A percentile compares a stretch with the other conserved stretches of the same genome.
These are phyloP conservation scores for Taeniopygia guttata DNA, from an alignment of 2,797 vertebrate species.

Conservation along the genomic window DNA sequence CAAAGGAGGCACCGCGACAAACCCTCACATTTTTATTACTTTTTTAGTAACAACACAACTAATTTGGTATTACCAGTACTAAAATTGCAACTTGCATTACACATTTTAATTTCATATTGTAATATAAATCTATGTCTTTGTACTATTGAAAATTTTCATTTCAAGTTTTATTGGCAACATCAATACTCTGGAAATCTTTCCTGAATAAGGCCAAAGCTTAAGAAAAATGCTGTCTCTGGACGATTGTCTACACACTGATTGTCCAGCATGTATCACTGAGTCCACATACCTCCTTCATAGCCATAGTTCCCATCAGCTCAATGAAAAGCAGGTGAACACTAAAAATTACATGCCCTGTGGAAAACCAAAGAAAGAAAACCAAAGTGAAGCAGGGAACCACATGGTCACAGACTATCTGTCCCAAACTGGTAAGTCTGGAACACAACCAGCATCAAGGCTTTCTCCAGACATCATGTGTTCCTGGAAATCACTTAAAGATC, in stretches of 20 bases:
- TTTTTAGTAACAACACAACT: not conserved
- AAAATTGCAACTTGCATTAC: not conserved
- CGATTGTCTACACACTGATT: not conserved
- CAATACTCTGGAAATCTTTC: not conserved
- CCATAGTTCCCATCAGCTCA: not conserved
- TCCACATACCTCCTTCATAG: not conserved
- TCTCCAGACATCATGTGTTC: rapidly evolving
- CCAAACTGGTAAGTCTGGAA: not conserved
- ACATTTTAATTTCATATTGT: not conserved
- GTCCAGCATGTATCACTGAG: rapidly evolving
- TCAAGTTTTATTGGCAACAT: not conserved
- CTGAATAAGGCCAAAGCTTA: not conserved
- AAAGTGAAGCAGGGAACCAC: not conserved
- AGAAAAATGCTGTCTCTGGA: not conserved
- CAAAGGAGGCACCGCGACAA: too few species aligned
- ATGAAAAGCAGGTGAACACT: not conserved
- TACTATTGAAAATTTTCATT: not conserved
- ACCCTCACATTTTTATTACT: not conserved
- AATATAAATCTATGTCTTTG: not conserved
- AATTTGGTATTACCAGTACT: not conserved
- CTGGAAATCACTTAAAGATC: not conserved
- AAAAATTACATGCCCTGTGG: not conserved
- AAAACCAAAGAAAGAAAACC: not conserved
- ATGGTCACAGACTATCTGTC: not conserved
- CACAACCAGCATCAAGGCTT: not conserved